A percentile compares a stretch with the other conserved stretches of the same genome.
Conservation (phyloP, 2,113 vertebrate genomes). For the Vidua macroura region DNA sequence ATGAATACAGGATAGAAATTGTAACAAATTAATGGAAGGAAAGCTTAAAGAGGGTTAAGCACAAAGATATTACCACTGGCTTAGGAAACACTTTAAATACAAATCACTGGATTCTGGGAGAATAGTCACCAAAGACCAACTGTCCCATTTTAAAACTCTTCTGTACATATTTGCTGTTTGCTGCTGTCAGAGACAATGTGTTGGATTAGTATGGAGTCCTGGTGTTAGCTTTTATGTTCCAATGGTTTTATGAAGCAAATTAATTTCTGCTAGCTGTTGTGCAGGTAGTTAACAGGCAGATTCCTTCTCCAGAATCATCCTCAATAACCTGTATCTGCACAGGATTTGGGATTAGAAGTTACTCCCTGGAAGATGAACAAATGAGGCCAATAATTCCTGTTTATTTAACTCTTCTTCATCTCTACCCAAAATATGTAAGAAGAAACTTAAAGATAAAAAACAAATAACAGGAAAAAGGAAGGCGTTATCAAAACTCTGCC, state of each 20-base stretch:
- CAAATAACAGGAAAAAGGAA: not conserved
- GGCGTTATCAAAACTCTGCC: not conserved
- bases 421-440: not conserved
- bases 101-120: not conserved
- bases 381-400: not conserved
- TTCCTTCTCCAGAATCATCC: not conserved
- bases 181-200: not conserved
- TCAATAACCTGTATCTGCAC: not conserved
- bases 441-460: not conserved
- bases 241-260: not conserved
- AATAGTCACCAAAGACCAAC: not conserved
- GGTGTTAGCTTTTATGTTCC: not conserved
- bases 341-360: not conserved
- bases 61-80: not conserved
- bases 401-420: not conserved
- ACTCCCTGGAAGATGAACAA: not conserved
- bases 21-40: not conserved
- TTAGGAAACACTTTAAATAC: not conserved
- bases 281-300: not conserved
- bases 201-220: not conserved
- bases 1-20: not conserved
- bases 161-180: not conserved
- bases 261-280: not conserved
- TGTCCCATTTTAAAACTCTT: not conserved
- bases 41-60: not conserved